phyloP scores from a whole-genome alignment of 2,797 vertebrate genomes.

The Phoebastria nigripes region DNA sequence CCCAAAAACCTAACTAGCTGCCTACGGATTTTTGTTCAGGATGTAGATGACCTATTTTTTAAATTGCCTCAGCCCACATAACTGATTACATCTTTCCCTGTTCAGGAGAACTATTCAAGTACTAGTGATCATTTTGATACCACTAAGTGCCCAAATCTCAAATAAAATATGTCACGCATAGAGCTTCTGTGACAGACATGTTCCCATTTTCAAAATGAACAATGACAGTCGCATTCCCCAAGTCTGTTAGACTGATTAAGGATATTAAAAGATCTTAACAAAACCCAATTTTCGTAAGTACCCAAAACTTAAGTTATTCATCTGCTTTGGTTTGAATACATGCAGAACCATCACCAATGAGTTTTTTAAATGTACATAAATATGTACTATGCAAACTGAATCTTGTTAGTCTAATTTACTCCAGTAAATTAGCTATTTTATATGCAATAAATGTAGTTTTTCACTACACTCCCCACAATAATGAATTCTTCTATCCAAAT shows the following conservation, averaged over 20 bases:
- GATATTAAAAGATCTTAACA: neutral
- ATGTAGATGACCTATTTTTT: conserved; percentile 21
- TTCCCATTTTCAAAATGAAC: neutral
- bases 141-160: neutral
- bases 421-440: conserved; percentile 68
- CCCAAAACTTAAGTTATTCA: conserved; percentile 30
- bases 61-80: neutral
- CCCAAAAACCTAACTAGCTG: neutral
- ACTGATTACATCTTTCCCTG: neutral
- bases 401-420: conserved; percentile 74
- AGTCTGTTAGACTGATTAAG: neutral
- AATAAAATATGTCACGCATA: neutral
- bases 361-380: conserved; percentile 56
- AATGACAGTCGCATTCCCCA: neutral
- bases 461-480: conserved; percentile 49
- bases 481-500: conserved; percentile 58
- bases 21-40: neutral
- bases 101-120: neutral
- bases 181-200: neutral
- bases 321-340: conserved; percentile 38
- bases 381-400: conserved; percentile 50
- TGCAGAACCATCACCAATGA: conserved; percentile 10
- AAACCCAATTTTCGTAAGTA: neutral
- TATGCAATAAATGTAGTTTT: conserved; percentile 63
- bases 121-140: neutral